A percentile compares a stretch with the other conserved stretches of the same genome.
phyloP scores from a whole-genome alignment of 2,113 vertebrate species.

The Mola mola region DNA sequence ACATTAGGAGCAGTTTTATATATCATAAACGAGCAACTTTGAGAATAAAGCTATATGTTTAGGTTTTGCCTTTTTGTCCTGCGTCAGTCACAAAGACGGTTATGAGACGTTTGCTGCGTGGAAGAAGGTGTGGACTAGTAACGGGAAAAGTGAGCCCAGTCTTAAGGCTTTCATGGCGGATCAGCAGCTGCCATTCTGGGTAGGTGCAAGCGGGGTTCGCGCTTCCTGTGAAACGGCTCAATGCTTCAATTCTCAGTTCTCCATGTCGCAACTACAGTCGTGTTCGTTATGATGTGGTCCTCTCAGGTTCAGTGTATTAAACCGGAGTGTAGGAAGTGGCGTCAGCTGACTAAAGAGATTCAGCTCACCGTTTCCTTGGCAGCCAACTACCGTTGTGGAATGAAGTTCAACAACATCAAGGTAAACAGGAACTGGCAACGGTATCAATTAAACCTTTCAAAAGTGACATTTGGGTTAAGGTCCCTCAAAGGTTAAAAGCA shows the following conservation, averaged over 20 bases:
- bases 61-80: background rate
- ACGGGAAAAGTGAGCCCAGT: slow-evolving; percentile 97
- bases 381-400: slow-evolving; percentile 90
- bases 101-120: slow-evolving; percentile 92
- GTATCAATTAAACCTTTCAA: background rate
- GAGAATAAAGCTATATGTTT: background rate
- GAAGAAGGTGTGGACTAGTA: slow-evolving; percentile 97
- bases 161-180: slow-evolving; percentile 99
- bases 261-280: background rate
- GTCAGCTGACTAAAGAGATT: slow-evolving; percentile 96
- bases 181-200: slow-evolving; percentile 97
- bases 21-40: background rate
- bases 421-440: slow-evolving; percentile 66
- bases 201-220: slow-evolving; percentile 61
- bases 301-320: slow-evolving; percentile 93
- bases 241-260: background rate
- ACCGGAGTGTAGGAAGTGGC: slow-evolving; percentile 93
- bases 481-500: too few relatives aligned
- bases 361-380: slow-evolving; percentile 91
- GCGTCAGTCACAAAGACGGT: slow-evolving; percentile 94
- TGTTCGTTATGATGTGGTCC: background rate
- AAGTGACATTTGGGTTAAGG: background rate
- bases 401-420: slow-evolving; percentile 91
- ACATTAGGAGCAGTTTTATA: background rate
- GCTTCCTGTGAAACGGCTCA: background rate